phyloP scores from a whole-genome alignment of 64 coral and sea anemone genomes.

The Pachyseris speciosa region DNA sequence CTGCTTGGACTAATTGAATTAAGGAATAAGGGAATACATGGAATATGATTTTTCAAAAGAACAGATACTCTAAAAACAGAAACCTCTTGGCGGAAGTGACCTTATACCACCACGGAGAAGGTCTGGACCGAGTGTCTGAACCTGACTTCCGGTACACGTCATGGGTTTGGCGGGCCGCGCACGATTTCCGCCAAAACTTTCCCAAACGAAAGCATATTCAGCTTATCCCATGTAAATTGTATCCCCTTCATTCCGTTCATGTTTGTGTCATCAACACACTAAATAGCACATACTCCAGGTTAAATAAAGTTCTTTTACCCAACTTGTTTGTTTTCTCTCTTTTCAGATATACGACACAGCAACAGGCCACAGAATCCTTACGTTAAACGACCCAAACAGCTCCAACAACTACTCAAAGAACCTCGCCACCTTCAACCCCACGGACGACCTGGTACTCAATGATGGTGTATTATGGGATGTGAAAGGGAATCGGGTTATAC shows the following conservation, averaged over 20 bases:
- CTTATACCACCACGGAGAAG: not conserved
- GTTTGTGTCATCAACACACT: not conserved
- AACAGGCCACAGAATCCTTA: constrained; percentile 74
- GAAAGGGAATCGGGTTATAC: constrained; percentile 81
- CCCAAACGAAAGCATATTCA: too few species aligned
- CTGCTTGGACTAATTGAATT: too few species aligned
- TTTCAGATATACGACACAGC: constrained; percentile 88
- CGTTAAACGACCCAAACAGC: constrained; percentile 69
- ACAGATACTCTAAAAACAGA: constrained; percentile 3
- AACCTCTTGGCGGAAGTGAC: too few species aligned
- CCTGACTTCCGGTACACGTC: too few species aligned
- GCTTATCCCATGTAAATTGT: too few species aligned
- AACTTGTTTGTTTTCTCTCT: not conserved
- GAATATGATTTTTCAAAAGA: too few species aligned
- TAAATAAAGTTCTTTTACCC: not conserved
- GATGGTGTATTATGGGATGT: constrained; percentile 99
- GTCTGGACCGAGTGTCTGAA: not conserved
- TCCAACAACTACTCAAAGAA: constrained; percentile 93
- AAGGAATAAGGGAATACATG: too few species aligned
- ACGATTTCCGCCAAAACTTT: too few species aligned
- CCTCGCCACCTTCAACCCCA: constrained; percentile 90
- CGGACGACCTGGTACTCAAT: constrained; percentile 91
- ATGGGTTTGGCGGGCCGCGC: too few species aligned
- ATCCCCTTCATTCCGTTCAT: too few species aligned
- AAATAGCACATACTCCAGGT: not conserved